Evolutionary conservation across 1,140 invertebrate genomes (phyloP), one percentile per base, ranked within the genome.

Genomic region (Polyergus mexicanus): DNA sequence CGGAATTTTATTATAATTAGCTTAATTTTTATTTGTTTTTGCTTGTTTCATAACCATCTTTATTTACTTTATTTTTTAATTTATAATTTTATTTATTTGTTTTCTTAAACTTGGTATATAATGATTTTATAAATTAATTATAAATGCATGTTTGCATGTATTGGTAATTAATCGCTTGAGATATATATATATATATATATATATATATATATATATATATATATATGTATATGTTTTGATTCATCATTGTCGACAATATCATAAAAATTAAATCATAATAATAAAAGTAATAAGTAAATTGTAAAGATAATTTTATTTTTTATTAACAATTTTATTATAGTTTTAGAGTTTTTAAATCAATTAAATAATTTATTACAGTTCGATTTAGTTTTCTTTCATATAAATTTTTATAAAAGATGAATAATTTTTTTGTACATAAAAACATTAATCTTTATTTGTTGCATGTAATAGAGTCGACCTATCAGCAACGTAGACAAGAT

Each of bases 391-490:
- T 71, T 47, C 56, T 86, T 86, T 66, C 13, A 54, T 16, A 35
- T 2, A 16, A 72, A 77, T 78, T 66, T 78, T 1, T 7, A 8
- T 19, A 13, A 78, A 25, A 38, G 25, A 16, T 80, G 10, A 3
- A 47, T n/a, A 22, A 72, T 58, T 35, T 54, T 54, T 81, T 83
- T 35, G 10, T 66, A 47, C 35, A 19, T 81, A 85, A 88, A 72
- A 83, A 72, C 72, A 47, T 44, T 5, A 6, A 32, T 88, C 71
- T 92, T 92, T 51, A 87, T 93, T 90, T 94, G 89, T 93, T 94
- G 92, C 93, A 91, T 93, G 90, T 90, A 88, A 90, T 92, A 94
- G 93, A 92, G 77, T 88, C 83, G 92, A 93, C 72, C 85, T 77
- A 87, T 69, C 78, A 66, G 71, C 86, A 75, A 83, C 89, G 84